phyloP scores from a whole-genome alignment of 2,113 vertebrate species.

The Entomyzon cyanotis region DNA sequence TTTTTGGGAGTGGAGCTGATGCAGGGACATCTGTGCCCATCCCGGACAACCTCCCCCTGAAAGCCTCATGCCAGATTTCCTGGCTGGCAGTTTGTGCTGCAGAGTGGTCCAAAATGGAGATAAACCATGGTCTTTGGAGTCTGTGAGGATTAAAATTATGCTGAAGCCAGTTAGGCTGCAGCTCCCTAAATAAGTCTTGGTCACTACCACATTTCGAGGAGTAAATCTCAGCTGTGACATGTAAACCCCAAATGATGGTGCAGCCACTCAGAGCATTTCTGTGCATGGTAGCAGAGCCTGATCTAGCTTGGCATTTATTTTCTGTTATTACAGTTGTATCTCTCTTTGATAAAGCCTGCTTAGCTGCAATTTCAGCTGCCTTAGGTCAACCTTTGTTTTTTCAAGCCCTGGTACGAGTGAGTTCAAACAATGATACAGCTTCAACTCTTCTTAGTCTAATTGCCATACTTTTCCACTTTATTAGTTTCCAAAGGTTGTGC shows the following conservation, averaged over 20 bases:
- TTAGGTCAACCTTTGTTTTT: constrained; percentile 34
- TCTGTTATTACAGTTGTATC: neutral
- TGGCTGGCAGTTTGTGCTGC: neutral
- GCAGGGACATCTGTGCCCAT: neutral
- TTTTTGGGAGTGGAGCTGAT: neutral
- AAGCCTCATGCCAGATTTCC: neutral
- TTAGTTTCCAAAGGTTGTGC: constrained; percentile 74
- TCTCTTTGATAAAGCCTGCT: constrained; percentile 15
- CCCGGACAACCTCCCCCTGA: neutral
- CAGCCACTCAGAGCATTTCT: neutral
- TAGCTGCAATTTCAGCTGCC: neutral
- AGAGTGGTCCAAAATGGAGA: neutral
- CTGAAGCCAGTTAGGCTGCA: neutral
- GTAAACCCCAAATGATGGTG: neutral
- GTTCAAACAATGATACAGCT: constrained; percentile 55
- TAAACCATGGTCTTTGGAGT: neutral
- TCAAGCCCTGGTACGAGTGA: neutral
- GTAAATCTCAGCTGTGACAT: neutral
- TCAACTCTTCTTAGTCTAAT: constrained; percentile 63
- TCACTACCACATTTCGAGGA: neutral
- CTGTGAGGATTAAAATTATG: neutral
- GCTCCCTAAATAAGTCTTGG: neutral
- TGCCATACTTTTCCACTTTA: constrained; percentile 71
- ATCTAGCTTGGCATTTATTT: neutral
- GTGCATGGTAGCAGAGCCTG: neutral